phyloP scores from a whole-genome alignment of 2,797 vertebrate species.

The Sardinella longiceps region DNA sequence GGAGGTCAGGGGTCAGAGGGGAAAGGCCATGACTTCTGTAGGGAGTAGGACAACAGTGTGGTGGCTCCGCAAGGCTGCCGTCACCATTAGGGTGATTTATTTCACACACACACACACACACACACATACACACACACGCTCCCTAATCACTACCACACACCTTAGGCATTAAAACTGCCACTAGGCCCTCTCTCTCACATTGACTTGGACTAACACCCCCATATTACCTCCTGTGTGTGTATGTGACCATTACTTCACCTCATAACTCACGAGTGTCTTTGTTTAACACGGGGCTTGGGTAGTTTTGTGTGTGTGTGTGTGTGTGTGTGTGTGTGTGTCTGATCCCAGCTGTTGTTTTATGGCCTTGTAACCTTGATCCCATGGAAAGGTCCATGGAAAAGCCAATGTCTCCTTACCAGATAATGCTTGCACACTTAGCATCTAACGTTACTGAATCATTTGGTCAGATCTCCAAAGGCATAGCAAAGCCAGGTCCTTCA shows the following conservation, averaged over 20 bases:
- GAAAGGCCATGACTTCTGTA: slow-evolving; percentile 56
- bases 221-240: not conserved
- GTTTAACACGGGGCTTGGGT: not conserved
- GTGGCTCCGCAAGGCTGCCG: slow-evolving; percentile 56
- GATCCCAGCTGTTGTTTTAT: not conserved
- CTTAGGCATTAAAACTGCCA: not conserved
- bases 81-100: slow-evolving; percentile 56
- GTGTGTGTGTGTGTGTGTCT: not conserved
- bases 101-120: slow-evolving; percentile 64
- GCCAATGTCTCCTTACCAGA: not conserved
- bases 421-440: not conserved
- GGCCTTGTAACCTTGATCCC: slow-evolving; percentile 25
- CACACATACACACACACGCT: slow-evolving; percentile 44
- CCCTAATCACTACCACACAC: slow-evolving; percentile 31
- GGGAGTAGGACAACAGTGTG: slow-evolving; percentile 56
- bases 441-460: not conserved
- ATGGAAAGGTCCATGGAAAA: not conserved
- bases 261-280: slow-evolving; percentile 1
- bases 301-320: not conserved
- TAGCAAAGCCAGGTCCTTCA: slow-evolving; percentile 27
- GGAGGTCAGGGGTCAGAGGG: slow-evolving; percentile 55
- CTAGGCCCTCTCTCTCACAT: slow-evolving; percentile 26
- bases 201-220: not conserved
- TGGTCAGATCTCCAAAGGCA: not conserved
- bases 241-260: not conserved